phyloP scores from a whole-genome alignment of 2,797 vertebrate genomes.

The Phylloscopus collybita region DNA sequence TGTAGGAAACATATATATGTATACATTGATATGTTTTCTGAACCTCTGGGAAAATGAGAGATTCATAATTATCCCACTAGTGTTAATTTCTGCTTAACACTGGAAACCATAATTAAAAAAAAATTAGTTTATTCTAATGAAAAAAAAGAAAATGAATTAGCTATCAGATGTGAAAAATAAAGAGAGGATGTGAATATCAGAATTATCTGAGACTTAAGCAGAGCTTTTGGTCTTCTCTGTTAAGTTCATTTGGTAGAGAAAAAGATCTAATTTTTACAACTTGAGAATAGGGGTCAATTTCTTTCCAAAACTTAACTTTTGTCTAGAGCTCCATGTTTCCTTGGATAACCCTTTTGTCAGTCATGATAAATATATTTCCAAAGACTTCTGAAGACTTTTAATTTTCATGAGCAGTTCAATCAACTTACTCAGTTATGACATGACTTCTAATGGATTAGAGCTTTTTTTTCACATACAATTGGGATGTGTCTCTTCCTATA shows the following conservation, averaged over 20 bases:
- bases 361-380: neutral
- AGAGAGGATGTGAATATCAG: neutral
- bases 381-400: neutral
- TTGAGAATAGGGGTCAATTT: neutral
- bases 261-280: neutral
- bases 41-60: neutral
- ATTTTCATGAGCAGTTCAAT: slow-evolving; percentile 17
- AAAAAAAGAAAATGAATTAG: neutral
- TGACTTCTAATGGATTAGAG: neutral
- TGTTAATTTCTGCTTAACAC: neutral
- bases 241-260: neutral
- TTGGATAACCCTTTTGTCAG: neutral
- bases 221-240: neutral
- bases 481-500: slow-evolving; percentile 11
- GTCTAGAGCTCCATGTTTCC: neutral
- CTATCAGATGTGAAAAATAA: neutral
- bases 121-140: neutral
- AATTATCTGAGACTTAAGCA: neutral
- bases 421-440: neutral
- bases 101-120: neutral
- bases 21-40: neutral
- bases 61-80: neutral
- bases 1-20: neutral
- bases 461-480: neutral
- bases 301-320: neutral